Evolutionary conservation across 2,888 invertebrate genomes (phyloP), one percentile per base, ranked within the genome.

Genomic region (Thecophora atra): DNA sequence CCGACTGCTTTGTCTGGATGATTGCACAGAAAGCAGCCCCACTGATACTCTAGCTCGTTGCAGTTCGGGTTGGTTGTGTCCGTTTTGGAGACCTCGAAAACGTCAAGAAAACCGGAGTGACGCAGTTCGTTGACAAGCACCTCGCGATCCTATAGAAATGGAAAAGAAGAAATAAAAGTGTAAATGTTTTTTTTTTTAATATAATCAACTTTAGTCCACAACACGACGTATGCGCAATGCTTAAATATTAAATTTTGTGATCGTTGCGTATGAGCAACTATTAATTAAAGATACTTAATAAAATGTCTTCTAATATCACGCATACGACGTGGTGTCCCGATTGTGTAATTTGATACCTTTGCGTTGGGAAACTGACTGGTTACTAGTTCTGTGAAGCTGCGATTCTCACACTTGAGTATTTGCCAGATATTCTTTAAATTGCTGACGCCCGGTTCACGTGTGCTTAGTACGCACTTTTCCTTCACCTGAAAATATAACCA

Each of bases 21-120:
- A 81, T 94, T 94, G 87, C 97, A 98, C 76, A 97, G 89, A 87
- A 97, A 97, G 86, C 98, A 98, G 69, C 94, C 94, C 98, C 97
- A 98, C 74, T 86, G 86, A 74, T 83, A 86, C 77, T 86, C 86
- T 74, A 88, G 74, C 83, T 88, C 82, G 81, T 88, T 87, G 76
- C 87, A 84, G 75, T 87, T 91, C 63, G 88, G 86, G 76, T 84
- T 85, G 24, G 80, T 78, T 73, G 83, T 84, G 77, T 86, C 86
- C 67, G 87, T 86, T 70, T 89, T 88, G 70, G 89, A 90, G 80
- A 94, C 91, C 87, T 96, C 95, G 87, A 98, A 97, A 66, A 97
- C 95, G 87, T 98, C 97, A 87, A 96, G 94, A 88, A 95, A 97
- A 0, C 96, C 93, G 4, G 93, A 92, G 79, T 93, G 91, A 21